Conservation (phyloP, 2,888 invertebrate species). For the Tenthredo scrophulariae region DNA sequence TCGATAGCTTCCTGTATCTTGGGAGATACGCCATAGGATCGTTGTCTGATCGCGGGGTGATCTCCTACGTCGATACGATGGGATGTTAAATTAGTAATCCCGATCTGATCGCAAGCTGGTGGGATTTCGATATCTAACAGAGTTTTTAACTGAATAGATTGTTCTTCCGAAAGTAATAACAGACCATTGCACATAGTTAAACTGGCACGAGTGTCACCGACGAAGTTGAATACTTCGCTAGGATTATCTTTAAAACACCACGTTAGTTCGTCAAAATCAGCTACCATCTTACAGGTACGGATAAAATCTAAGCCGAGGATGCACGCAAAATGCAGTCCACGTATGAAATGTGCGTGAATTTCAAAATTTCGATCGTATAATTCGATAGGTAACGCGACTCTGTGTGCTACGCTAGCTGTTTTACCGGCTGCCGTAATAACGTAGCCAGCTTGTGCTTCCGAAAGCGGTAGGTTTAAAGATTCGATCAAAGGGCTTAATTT, state of each 20-base stretch:
- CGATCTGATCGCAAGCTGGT: not conserved
- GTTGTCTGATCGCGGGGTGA: constrained; percentile 50
- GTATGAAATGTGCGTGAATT: not conserved
- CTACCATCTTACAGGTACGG: no score
- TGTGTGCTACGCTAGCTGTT: not conserved
- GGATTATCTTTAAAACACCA: no score
- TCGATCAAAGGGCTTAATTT: no score
- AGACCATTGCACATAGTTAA: no score
- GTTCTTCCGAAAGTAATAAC: no score
- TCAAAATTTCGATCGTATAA: not conserved
- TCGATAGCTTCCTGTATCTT: constrained; percentile 47
- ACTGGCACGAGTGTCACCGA: no score
- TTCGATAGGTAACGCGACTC: not conserved
- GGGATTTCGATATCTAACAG: no score
- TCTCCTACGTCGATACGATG: constrained; percentile 5
- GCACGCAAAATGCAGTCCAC: not conserved
- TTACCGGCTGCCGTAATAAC: not conserved
- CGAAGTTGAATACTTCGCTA: no score
- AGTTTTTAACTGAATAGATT: no score
- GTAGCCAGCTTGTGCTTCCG: not conserved
- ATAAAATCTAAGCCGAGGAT: constrained; percentile 22
- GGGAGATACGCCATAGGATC: constrained; percentile 56
- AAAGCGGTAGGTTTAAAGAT: not conserved
- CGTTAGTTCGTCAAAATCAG: no score
- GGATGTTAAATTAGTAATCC: not conserved